Conservation (phyloP, 2,888 invertebrate genomes). For the Xanthorhoe designata region DNA sequence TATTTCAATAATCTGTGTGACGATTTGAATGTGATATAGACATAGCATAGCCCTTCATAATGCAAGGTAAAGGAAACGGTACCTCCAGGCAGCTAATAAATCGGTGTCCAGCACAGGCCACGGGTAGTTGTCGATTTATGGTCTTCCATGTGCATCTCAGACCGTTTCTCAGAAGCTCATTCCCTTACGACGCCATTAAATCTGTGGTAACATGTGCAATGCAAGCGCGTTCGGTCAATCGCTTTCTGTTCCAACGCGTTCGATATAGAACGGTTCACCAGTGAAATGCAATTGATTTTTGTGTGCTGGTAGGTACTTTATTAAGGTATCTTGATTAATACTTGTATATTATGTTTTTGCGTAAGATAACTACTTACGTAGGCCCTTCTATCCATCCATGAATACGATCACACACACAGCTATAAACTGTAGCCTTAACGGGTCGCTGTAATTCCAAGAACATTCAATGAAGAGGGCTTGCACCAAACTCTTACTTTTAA, state of each 20-base stretch:
- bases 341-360: no score
- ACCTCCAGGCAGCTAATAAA: slow-evolving; percentile 29
- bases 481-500: no score
- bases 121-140: slow-evolving; percentile 74
- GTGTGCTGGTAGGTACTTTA: neutral
- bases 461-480: no score
- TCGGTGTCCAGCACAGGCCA: slow-evolving; percentile 53
- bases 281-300: slow-evolving; percentile 11
- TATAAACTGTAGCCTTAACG: no score
- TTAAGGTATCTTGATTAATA: no score
- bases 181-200: slow-evolving; percentile 80
- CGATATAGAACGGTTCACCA: slow-evolving; percentile 26
- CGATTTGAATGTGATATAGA: neutral
- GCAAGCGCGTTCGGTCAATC: slow-evolving; percentile 55
- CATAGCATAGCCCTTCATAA: neutral
- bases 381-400: no score
- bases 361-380: no score
- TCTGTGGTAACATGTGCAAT: slow-evolving; percentile 81
- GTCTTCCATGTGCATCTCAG: slow-evolving; percentile 74
- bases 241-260: slow-evolving; percentile 33
- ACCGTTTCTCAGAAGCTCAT: slow-evolving; percentile 76
- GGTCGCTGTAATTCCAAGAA: no score
- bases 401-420: no score
- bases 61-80: slow-evolving; percentile 25
- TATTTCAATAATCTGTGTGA: neutral